A percentile compares a stretch with the other conserved stretches of the same genome.
Conservation (phyloP, 2,113 vertebrate genomes). For the Trogon surrucura region DNA sequence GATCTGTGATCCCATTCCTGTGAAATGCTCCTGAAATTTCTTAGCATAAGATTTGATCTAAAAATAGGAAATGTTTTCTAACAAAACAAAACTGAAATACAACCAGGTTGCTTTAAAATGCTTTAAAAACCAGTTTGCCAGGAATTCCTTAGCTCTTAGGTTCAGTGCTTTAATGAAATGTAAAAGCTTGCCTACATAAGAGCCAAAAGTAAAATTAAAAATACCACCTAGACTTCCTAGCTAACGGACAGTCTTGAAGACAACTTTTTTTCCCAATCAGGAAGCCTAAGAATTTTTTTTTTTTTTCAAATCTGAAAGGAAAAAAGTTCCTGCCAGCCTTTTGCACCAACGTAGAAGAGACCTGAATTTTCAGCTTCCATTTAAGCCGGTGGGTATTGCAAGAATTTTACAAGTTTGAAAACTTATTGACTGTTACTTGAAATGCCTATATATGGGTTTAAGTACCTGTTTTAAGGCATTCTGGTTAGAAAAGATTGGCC, state of each 20-base stretch:
- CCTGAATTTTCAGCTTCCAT: not conserved
- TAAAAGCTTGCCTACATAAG: not conserved
- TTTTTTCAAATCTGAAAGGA: not conserved
- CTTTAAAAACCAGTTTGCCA: not conserved
- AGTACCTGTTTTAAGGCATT: not conserved
- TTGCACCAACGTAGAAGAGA: not conserved
- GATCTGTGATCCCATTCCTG: not conserved
- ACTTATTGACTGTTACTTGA: not conserved
- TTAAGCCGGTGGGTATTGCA: not conserved
- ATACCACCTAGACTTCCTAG: not conserved
- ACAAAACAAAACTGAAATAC: not conserved
- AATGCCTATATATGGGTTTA: not conserved
- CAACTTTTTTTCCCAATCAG: not conserved
- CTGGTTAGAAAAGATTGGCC: not conserved
- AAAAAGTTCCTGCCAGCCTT: not conserved
- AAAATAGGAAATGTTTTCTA: not conserved
- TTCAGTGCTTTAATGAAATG: not conserved
- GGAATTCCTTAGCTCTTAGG: not conserved
- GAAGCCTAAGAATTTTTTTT: not conserved
- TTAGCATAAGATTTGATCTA: not conserved
- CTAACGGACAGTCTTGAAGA: not conserved
- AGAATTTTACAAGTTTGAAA: not conserved
- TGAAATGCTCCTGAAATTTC: constrained; percentile 4
- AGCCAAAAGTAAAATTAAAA: not conserved
- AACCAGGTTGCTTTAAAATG: not conserved